These are phyloP conservation scores for Okapia johnstoni DNA, from an alignment of 2,113 vertebrate species.

Conservation along the genomic window DNA sequence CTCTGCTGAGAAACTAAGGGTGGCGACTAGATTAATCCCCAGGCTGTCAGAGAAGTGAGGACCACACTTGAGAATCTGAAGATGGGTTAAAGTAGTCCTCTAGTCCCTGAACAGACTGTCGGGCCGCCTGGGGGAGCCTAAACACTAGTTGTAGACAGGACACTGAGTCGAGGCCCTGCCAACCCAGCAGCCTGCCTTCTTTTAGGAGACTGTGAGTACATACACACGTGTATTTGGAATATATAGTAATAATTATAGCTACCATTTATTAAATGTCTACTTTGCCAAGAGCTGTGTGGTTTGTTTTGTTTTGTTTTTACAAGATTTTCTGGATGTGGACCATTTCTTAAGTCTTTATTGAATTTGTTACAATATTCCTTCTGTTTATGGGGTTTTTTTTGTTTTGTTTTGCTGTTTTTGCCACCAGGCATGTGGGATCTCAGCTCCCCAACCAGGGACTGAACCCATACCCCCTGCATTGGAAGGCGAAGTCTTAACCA, in stretches of 20 bases:
- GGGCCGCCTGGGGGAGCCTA: no score
- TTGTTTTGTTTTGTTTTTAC: background rate
- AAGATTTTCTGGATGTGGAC: background rate
- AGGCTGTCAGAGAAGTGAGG: background rate
- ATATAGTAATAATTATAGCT: background rate
- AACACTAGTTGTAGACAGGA: background rate
- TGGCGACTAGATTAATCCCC: background rate
- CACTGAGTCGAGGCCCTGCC: background rate
- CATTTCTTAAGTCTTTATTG: background rate
- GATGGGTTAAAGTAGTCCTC: background rate
- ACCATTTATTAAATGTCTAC: background rate
- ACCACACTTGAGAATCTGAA: background rate
- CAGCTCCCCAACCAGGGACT: background rate
- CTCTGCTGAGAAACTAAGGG: background rate
- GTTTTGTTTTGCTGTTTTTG: background rate
- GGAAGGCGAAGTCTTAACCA: background rate
- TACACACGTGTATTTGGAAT: background rate
- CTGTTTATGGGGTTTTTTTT: background rate
- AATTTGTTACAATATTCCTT: background rate
- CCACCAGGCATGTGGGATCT: background rate
- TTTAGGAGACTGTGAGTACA: background rate
- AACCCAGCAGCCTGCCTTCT: background rate
- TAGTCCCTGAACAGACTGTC: background rate
- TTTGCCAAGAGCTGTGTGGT: background rate
- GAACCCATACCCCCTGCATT: background rate